Conservation (phyloP, 1,140 invertebrate genomes). For the Drosophila setifemur region DNA sequence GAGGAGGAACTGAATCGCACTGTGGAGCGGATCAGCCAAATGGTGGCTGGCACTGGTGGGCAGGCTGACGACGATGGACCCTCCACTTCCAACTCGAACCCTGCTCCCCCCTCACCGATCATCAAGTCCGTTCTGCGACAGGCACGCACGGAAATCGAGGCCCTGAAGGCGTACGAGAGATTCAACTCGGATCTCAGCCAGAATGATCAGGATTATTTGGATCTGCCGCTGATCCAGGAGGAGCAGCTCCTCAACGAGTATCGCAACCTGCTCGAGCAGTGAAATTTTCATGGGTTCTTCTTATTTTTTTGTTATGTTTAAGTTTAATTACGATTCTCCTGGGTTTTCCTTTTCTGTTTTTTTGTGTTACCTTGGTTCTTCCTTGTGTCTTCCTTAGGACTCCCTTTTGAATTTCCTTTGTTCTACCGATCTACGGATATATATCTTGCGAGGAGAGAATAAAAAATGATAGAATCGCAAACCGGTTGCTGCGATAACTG, state of each 20-base stretch:
- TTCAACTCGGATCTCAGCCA: conserved; percentile 84
- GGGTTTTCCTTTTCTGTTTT: too few species aligned
- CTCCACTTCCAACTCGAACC: conserved; percentile 51
- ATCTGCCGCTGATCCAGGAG: conserved; percentile 83
- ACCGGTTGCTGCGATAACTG: conserved; percentile 59
- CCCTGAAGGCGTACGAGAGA: conserved; percentile 83
- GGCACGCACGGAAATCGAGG: conserved; percentile 53
- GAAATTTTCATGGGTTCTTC: too few species aligned
- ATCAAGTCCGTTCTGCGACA: conserved; percentile 42
- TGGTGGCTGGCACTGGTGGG: background rate
- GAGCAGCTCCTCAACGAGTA: conserved; percentile 86
- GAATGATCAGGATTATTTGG: conserved; percentile 86
- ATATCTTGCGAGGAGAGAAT: too few species aligned
- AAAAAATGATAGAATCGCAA: too few species aligned
- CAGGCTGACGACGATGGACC: conserved; percentile 23
- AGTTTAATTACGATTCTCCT: too few species aligned
- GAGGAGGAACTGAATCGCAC: conserved; percentile 55
- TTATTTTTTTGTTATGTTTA: too few species aligned
- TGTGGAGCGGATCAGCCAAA: conserved; percentile 31
- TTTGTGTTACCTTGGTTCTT: too few species aligned
- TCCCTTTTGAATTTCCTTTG: too few species aligned
- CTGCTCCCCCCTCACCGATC: conserved; percentile 8
- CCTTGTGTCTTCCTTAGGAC: too few species aligned
- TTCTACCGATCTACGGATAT: too few species aligned
- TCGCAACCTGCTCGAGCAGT: conserved; percentile 83